Percentiles rank a stretch among this genome's conserved stretches.
Conservation (phyloP, 2,113 vertebrate species). For the Oenanthe oenanthe region DNA sequence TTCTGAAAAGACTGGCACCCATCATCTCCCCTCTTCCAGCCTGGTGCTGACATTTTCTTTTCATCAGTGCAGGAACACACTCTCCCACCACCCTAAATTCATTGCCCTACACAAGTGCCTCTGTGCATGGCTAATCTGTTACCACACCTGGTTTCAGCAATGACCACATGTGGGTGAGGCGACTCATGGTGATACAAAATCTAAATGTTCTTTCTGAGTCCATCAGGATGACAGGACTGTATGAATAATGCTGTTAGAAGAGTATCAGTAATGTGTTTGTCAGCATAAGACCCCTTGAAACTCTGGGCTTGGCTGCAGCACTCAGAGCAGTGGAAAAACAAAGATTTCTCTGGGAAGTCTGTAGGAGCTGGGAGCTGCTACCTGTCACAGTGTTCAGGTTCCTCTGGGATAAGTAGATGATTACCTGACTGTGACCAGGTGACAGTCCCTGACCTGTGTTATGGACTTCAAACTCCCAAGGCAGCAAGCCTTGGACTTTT, state of each 20-base stretch:
- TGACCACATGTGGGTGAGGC: neutral
- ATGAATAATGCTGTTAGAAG: neutral
- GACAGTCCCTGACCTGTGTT: neutral
- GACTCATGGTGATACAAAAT: neutral
- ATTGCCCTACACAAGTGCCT: neutral
- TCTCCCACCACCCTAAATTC: neutral
- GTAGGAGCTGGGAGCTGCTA: neutral
- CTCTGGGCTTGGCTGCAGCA: neutral
- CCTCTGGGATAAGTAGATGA: neutral
- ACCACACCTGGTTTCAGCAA: neutral
- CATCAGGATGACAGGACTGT: neutral
- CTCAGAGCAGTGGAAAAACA: neutral
- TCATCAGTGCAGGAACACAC: neutral
- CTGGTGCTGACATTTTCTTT: neutral
- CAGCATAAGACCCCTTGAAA: conserved; percentile 7
- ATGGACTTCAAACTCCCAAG: neutral
- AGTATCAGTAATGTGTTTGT: neutral
- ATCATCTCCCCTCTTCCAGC: neutral
- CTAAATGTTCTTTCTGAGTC: neutral
- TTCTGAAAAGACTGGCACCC: neutral
- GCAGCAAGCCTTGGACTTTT: neutral
- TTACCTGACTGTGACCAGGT: neutral
- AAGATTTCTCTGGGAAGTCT: neutral
- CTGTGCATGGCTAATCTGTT: neutral
- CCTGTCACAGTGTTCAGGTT: neutral